Percentiles rank a stretch among this genome's conserved stretches.
Evolutionary conservation across 2,797 vertebrate genomes (phyloP).

Genomic region (Odontamblyopus lacepedii): DNA sequence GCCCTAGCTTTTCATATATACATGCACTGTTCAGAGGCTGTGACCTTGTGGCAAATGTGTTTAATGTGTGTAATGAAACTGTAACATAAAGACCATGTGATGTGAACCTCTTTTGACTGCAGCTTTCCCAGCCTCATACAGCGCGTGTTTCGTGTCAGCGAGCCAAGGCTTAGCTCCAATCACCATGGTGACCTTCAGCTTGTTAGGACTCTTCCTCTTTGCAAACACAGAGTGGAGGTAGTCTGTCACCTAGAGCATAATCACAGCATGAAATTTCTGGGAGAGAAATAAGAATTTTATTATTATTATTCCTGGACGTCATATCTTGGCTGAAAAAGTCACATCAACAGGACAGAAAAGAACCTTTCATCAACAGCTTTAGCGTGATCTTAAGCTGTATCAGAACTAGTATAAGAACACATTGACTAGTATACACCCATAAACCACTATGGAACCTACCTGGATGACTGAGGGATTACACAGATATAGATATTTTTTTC

Average conservation of each 20-base stretch:
- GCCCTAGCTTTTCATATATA: not conserved
- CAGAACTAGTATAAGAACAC: too few relatives aligned
- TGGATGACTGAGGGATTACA: too few relatives aligned
- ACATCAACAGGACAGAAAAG: too few relatives aligned
- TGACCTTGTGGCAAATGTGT: not conserved
- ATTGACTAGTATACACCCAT: too few relatives aligned
- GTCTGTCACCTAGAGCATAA: conserved; percentile 78
- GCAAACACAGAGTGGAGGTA: conserved; percentile 85
- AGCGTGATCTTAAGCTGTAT: too few relatives aligned
- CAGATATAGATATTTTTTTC: too few relatives aligned
- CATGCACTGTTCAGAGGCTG: not conserved
- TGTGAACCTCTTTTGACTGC: conserved; percentile 84
- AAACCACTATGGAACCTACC: too few relatives aligned
- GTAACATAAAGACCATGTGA: not conserved
- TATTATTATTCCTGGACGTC: too few relatives aligned
- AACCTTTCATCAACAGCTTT: too few relatives aligned
- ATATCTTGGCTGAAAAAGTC: too few relatives aligned
- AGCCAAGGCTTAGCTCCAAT: conserved; percentile 86
- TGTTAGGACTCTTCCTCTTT: conserved; percentile 89
- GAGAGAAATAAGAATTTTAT: not conserved
- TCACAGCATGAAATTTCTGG: not conserved
- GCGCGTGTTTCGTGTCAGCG: conserved; percentile 69
- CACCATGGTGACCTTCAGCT: conserved; percentile 82
- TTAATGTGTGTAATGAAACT: not conserved
- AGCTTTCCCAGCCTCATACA: conserved; percentile 84